These are phyloP conservation scores for Natrix natrix DNA, from an alignment of 2,797 vertebrate genomes.

Conservation along the genomic window DNA sequence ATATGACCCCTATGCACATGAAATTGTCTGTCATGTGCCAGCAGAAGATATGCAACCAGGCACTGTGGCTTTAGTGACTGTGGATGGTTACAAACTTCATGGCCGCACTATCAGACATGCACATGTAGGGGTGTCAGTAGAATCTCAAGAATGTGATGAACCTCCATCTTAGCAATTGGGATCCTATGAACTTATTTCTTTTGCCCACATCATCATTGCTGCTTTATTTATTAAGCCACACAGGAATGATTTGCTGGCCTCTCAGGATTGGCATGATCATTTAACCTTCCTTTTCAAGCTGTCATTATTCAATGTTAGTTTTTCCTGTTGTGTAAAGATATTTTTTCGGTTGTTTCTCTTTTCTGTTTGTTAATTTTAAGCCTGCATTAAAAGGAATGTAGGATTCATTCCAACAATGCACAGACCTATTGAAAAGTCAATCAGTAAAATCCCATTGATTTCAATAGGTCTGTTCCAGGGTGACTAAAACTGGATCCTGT, in stretches of 20 bases:
- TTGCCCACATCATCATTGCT: conserved; percentile 23
- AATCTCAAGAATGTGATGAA: conserved; percentile 69
- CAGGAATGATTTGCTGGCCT: conserved; percentile 54
- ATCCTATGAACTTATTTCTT: conserved; percentile 43
- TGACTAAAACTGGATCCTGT: neutral
- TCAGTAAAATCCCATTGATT: neutral
- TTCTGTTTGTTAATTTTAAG: conserved; percentile 27
- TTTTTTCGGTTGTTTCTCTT: conserved; percentile 3
- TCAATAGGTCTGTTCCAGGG: neutral
- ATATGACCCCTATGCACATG: conserved; percentile 83
- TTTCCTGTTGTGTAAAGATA: neutral
- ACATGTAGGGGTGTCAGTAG: conserved; percentile 80
- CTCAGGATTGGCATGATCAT: conserved; percentile 49
- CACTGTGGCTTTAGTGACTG: conserved; percentile 76
- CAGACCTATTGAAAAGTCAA: neutral
- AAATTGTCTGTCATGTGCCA: conserved; percentile 81
- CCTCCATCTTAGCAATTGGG: neutral
- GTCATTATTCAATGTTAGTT: conserved; percentile 46
- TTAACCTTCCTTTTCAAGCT: conserved; percentile 38
- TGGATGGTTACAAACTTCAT: conserved; percentile 84
- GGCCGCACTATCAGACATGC: conserved; percentile 85
- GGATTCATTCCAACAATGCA: neutral
- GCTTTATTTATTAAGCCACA: conserved; percentile 74
- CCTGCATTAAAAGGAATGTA: conserved; percentile 3
- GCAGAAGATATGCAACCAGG: conserved; percentile 76